phyloP scores from a whole-genome alignment of 2,113 vertebrate species.

The Epinephelus lanceolatus region DNA sequence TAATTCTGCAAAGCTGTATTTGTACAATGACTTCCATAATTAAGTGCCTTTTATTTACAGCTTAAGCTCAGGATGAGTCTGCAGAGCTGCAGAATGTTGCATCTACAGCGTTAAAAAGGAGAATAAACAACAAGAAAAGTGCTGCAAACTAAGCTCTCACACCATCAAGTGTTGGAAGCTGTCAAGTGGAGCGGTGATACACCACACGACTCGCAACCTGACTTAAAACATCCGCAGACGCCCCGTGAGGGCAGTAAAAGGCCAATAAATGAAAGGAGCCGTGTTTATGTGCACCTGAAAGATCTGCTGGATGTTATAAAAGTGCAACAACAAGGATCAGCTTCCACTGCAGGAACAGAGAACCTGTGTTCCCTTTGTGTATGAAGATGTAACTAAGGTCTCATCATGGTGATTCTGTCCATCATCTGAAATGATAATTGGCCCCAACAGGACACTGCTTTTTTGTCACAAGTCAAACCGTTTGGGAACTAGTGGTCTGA shows the following conservation, averaged over 20 bases:
- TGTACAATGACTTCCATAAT: background rate
- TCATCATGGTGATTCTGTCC: background rate
- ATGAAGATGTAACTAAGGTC: background rate
- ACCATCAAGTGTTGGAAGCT: background rate
- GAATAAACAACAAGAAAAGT: background rate
- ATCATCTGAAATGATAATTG: no score
- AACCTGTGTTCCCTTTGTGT: no score
- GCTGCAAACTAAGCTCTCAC: background rate
- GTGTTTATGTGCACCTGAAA: conserved; percentile 23
- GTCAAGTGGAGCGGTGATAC: background rate
- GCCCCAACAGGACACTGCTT: no score
- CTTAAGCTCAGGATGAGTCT: background rate
- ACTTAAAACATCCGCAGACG: background rate
- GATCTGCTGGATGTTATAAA: conserved; percentile 7
- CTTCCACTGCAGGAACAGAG: background rate
- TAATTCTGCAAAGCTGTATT: no score
- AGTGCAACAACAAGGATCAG: conserved; percentile 5
- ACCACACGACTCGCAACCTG: background rate
- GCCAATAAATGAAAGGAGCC: background rate
- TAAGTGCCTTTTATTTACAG: background rate
- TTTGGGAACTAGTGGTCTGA: no score
- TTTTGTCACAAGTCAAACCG: no score
- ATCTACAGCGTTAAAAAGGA: background rate
- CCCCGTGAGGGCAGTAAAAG: conserved; percentile 8
- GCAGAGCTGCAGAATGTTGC: background rate